Base-by-base conservation (phyloP, 1,140 invertebrate genomes). In the Trichogramma pretiosum region DNA sequence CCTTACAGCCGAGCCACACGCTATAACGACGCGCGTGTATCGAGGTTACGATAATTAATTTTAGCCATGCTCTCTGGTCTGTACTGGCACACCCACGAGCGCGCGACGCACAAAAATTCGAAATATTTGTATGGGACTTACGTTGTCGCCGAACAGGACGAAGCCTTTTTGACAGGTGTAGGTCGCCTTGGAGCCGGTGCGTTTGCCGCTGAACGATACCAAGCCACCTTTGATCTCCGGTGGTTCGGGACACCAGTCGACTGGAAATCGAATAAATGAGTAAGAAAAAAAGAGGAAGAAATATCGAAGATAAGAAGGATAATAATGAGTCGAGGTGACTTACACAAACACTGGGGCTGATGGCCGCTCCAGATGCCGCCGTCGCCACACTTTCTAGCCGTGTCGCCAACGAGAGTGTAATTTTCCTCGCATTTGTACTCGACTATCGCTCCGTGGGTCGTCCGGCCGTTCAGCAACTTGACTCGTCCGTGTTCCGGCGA, bases 131-230 rank as follows among this genome's bases (percentile, higher is more conserved):
- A 41, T 11, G n/a, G 17, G 42, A 68, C 76, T 74, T 64, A 89
- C 83, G 55, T 81, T 78, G 58, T 84, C 76, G 35, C 92, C 92
- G 41, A 87, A 83, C 1, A 94, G 71, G 26, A 89, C 85, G 63
- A 89, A 91, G 21, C 90, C 91, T 52, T 81, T 76, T 54, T 89
- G 79, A 59, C 91, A 95, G 5, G 74, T 74, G 59, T 92, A 93
- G 0, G 77, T 83, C 1, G 87, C 85, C 1, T 79, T 81, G 5
- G 86, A 86, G 10, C 85, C 85, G 7, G 82, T 81, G 51, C 83
- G 77, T 58, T 79, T 80, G 19, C 87, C 86, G 9, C 75, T 77
- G 1, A 77, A 76, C 1, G 70, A 64, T 0, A 89, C 81, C 1
- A 78, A 67, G n/a, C 85, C 87, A 1, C 88, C 86, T 7, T 80